phyloP scores from a whole-genome alignment of 2,797 vertebrate genomes.

The Acipenser oxyrinchus region DNA sequence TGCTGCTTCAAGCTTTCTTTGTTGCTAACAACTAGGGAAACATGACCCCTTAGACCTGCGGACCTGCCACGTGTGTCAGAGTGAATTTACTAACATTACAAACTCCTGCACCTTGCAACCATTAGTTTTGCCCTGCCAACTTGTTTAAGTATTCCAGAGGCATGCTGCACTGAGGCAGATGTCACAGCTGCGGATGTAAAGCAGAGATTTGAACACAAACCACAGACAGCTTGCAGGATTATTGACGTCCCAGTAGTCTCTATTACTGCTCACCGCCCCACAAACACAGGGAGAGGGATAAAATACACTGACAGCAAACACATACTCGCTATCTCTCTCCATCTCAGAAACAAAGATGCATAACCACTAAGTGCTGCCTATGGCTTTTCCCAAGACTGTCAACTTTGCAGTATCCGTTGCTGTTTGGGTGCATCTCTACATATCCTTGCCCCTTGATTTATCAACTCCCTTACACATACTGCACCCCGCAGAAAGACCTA shows the following conservation, averaged over 20 bases:
- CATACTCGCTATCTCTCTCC: slow-evolving; percentile 10
- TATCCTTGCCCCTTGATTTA: not conserved
- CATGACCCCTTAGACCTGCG: slow-evolving; percentile 35
- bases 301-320: slow-evolving; percentile 18
- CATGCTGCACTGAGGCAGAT: slow-evolving; percentile 17
- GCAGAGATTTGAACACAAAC: slow-evolving; percentile 34
- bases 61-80: not conserved
- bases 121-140: slow-evolving; percentile 33
- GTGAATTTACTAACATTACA: slow-evolving; percentile 33
- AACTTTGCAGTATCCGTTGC: slow-evolving; percentile 8
- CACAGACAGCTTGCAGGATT: slow-evolving; percentile 39
- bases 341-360: slow-evolving; percentile 27
- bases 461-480: not conserved
- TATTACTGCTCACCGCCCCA: slow-evolving; percentile 37
- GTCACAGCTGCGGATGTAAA: slow-evolving; percentile 32
- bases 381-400: not conserved
- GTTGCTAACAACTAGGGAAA: slow-evolving; percentile 27
- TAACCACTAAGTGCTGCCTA: slow-evolving; percentile 14
- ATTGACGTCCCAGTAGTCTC: slow-evolving; percentile 41
- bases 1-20: slow-evolving; percentile 31
- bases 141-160: slow-evolving; percentile 35
- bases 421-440: slow-evolving; percentile 5
- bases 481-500: too few relatives aligned
- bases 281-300: slow-evolving; percentile 15
- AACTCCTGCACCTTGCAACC: slow-evolving; percentile 37